A percentile compares a stretch with the other conserved stretches of the same genome.
Evolutionary conservation across 2,113 vertebrate species (phyloP).

Genomic region (Rafetus swinhoei): DNA sequence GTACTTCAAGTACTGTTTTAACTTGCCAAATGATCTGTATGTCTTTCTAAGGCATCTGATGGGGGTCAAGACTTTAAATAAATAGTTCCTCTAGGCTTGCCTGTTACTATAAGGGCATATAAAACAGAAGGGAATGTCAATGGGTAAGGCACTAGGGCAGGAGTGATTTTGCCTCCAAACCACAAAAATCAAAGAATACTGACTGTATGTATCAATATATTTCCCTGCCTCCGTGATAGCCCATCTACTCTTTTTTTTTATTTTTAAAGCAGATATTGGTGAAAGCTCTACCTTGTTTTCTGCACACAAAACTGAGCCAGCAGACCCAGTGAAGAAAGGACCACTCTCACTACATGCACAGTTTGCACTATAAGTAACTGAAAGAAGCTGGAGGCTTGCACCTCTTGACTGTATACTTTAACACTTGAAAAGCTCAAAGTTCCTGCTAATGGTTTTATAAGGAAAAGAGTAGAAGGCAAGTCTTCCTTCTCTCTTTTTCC

Average conservation of each 20-base stretch:
- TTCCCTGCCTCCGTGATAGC: background rate
- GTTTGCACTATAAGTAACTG: background rate
- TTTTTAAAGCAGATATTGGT: background rate
- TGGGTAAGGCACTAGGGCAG: too few species aligned
- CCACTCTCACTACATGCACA: background rate
- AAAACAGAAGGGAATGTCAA: background rate
- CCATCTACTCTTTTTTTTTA: background rate
- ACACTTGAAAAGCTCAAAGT: background rate
- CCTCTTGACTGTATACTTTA: background rate
- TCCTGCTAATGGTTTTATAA: background rate
- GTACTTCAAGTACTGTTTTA: too few species aligned
- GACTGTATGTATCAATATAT: background rate
- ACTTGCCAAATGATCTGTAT: too few species aligned
- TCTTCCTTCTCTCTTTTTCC: background rate
- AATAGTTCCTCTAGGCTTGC: background rate
- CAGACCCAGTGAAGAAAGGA: background rate
- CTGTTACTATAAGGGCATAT: background rate
- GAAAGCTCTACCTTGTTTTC: background rate
- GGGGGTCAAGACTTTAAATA: too few species aligned
- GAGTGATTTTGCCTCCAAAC: background rate
- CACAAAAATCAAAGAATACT: background rate
- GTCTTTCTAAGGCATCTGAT: too few species aligned
- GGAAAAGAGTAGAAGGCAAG: background rate
- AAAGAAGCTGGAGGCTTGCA: background rate
- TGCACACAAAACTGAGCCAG: background rate